Base-by-base conservation (phyloP, 2,888 invertebrate genomes). In the Cataglyphis rosenhaueri region DNA sequence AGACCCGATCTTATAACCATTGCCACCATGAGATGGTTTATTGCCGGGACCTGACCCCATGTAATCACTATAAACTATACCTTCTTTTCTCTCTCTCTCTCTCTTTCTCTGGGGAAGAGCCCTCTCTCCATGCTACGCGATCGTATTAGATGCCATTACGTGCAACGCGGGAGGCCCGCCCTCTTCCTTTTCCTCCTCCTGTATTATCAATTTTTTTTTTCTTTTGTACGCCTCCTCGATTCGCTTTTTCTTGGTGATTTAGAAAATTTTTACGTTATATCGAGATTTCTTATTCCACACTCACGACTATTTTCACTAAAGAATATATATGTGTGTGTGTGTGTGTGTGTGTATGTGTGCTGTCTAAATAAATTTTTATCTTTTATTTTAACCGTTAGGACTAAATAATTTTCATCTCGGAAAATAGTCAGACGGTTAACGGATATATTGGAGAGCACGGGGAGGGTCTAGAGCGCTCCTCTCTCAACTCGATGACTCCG, bases 21-120 rank as follows among this genome's bases (percentile, higher is more conserved):
- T 93, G 92, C 94, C 93, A 93, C 93, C 93, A 90, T 92, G 88
- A 84, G 92, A 94, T 94, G 94, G 92, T 94, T 94, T 94, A 94
- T 94, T 94, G 92, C 94, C 91, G 86, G 81, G 93, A 94, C 94
- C 94, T 94, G 94, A 94, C 94, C 94, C 93, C 94, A 92, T 94
- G 94, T 94, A 94, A 94, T 94, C 94, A 94, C 94, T 94, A 93
- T 94, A 94, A 94, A 93, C 94, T 93, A 94, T 94, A 93, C 91
- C 92, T 93, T 92, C 93, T 91, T 91, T 87, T 82, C 57, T 84
- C 78, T 61, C 81, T 83, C 85, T 18, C 48, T 83, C 82, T 85
- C 86, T 21, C 57, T 84, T 5, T 82, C 82, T 85, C 86, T 21
- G 83, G 44, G 59, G 18, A 35, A 79, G 78, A 41, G 71, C 71